These are phyloP conservation scores for Chesias legatella DNA, from an alignment of 2,888 invertebrate species.

Conservation along the genomic window DNA sequence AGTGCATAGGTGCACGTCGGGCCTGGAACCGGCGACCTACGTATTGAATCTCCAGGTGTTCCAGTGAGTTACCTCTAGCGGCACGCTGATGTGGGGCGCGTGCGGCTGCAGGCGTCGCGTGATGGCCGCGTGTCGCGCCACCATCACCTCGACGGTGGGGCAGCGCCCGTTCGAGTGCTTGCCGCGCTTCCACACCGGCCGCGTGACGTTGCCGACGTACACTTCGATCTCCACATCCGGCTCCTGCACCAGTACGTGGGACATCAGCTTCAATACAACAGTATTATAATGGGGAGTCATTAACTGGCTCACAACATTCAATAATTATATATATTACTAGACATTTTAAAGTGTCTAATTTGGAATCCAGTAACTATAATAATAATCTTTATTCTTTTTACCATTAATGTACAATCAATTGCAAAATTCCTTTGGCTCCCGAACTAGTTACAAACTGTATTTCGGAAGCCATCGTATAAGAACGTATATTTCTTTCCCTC, in stretches of 20 bases:
- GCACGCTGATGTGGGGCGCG: not conserved
- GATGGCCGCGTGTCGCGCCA: not conserved
- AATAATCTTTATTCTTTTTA: too few relatives aligned
- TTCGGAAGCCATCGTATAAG: too few relatives aligned
- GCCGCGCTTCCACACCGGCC: conserved; percentile 13
- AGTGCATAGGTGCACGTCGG: not conserved
- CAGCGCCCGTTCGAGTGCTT: not conserved
- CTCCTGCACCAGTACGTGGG: conserved; percentile 3
- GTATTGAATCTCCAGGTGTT: too few relatives aligned
- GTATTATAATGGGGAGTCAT: too few relatives aligned
- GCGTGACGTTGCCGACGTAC: conserved; percentile 2
- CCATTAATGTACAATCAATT: too few relatives aligned
- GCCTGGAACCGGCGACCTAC: not conserved
- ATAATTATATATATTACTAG: too few relatives aligned
- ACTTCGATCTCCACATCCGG: conserved; percentile 9
- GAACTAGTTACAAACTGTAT: too few relatives aligned
- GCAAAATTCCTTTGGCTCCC: too few relatives aligned
- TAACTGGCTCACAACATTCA: too few relatives aligned
- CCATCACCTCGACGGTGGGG: not conserved
- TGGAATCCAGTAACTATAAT: too few relatives aligned
- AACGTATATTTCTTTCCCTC: too few relatives aligned
- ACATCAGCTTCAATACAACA: not conserved
- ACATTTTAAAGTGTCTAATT: too few relatives aligned
- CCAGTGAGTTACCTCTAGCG: conserved; percentile 8
- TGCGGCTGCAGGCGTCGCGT: not conserved